A percentile compares a stretch with the other conserved stretches of the same genome.
Evolutionary conservation across 2,113 vertebrate species (phyloP).

Genomic region (Pseudonaja textilis): DNA sequence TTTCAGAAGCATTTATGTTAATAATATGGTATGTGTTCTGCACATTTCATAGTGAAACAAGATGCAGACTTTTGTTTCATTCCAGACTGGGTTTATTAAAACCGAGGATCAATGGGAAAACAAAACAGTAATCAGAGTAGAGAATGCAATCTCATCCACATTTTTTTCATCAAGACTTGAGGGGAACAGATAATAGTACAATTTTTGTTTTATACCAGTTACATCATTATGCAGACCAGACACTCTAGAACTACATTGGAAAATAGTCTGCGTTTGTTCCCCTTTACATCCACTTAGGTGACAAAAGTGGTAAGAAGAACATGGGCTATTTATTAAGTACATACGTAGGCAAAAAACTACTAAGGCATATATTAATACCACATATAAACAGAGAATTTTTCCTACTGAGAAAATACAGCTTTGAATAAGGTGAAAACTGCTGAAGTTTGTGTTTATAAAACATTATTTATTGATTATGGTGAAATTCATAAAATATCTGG

Average conservation of each 20-base stretch:
- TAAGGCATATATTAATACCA: not conserved
- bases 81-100: slow-evolving; percentile 70
- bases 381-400: slow-evolving; percentile 25
- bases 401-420: slow-evolving; percentile 36
- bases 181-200: slow-evolving; percentile 3
- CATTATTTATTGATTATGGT: slow-evolving; percentile 46
- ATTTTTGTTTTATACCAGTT: slow-evolving; percentile 1
- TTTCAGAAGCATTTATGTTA: slow-evolving; percentile 76
- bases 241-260: not conserved
- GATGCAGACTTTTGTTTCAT: slow-evolving; percentile 63
- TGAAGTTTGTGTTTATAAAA: slow-evolving; percentile 38
- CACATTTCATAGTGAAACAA: slow-evolving; percentile 67
- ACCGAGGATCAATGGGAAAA: slow-evolving; percentile 57
- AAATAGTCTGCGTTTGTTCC: not conserved
- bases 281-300: not conserved
- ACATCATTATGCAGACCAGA: slow-evolving; percentile 12
- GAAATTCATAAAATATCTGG: slow-evolving; percentile 46
- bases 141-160: slow-evolving; percentile 41
- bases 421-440: slow-evolving; percentile 15
- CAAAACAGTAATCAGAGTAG: slow-evolving; percentile 49
- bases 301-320: slow-evolving; percentile 33
- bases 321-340: not conserved
- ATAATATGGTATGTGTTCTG: slow-evolving; percentile 69
- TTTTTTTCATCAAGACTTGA: slow-evolving; percentile 19
- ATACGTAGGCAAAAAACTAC: not conserved